Conservation (phyloP, 2,797 vertebrate genomes). For the Cryptoblepharus egeriae region DNA sequence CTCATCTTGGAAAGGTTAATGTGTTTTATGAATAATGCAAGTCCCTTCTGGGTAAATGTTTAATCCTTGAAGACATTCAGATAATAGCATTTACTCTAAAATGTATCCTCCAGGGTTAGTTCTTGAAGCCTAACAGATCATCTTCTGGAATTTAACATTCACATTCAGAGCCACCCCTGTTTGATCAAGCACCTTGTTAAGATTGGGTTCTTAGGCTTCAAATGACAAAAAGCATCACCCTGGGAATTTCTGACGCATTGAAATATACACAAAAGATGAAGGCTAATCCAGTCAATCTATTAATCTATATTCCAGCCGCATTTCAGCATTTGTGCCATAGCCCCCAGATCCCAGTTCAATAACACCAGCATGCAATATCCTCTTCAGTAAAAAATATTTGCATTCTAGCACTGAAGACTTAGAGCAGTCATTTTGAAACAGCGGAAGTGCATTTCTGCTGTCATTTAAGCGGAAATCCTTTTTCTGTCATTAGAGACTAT, state of each 20-base stretch:
- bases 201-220: not conserved
- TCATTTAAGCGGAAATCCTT: no score
- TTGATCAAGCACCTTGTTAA: not conserved
- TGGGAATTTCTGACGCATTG: not conserved
- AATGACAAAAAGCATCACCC: not conserved
- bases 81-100: slow-evolving; percentile 1
- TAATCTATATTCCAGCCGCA: not conserved
- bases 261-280: not conserved
- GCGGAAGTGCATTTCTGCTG: no score
- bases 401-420: not conserved
- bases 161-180: not conserved
- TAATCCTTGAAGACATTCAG: not conserved
- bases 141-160: not conserved
- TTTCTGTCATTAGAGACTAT: no score
- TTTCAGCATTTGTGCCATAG: not conserved
- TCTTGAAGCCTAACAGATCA: not conserved
- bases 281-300: not conserved
- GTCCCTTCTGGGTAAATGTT: not conserved
- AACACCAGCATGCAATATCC: not conserved
- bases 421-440: no score
- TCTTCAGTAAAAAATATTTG: not conserved
- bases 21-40: not conserved
- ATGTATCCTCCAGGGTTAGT: not conserved
- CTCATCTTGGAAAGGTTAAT: not conserved
- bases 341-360: not conserved